phyloP scores from a whole-genome alignment of 2,113 vertebrate genomes.

The Cryptomyrus ogoouensis region DNA sequence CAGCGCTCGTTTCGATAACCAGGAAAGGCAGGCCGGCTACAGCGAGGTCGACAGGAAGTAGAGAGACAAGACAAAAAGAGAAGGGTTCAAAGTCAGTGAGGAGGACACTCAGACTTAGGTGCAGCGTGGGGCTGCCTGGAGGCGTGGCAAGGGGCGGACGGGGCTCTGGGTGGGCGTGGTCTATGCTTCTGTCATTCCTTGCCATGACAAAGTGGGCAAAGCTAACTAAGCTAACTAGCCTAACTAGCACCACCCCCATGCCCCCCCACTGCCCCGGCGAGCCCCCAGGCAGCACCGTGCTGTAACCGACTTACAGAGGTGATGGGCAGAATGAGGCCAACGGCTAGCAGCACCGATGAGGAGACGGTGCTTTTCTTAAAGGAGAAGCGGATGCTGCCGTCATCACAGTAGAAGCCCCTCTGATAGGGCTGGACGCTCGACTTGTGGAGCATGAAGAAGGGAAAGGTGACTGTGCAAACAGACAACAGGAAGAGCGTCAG shows the following conservation, averaged over 20 bases:
- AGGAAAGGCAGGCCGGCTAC: conserved; percentile 94
- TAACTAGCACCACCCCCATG: background rate
- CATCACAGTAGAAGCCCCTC: conserved; percentile 60
- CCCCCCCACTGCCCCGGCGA: conserved; percentile 19
- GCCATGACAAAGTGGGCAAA: background rate
- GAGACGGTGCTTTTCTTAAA: conserved; percentile 65
- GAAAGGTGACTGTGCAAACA: conserved; percentile 64
- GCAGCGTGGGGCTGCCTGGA: conserved; percentile 50
- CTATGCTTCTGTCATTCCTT: conserved; percentile 16
- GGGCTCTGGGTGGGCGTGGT: conserved; percentile 26
- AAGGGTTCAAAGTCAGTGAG: conserved; percentile 51
- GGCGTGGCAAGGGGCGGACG: conserved; percentile 38
- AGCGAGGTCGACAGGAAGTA: conserved; percentile 52
- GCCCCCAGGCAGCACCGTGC: conserved; percentile 33
- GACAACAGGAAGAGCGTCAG: conserved; percentile 27
- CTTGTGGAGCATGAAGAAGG: conserved; percentile 61
- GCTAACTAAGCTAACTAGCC: background rate
- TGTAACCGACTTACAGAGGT: conserved; percentile 70
- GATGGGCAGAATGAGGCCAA: conserved; percentile 67
- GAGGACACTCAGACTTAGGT: conserved; percentile 53
- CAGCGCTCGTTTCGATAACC: conserved; percentile 96
- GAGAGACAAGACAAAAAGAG: conserved; percentile 30
- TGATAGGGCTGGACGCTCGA: conserved; percentile 57
- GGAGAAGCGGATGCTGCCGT: conserved; percentile 58
- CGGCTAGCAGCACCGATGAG: conserved; percentile 67